Evolutionary conservation across 2,113 vertebrate species (phyloP), one percentile per base, ranked within the genome.

Genomic region (Cettia cetti): DNA sequence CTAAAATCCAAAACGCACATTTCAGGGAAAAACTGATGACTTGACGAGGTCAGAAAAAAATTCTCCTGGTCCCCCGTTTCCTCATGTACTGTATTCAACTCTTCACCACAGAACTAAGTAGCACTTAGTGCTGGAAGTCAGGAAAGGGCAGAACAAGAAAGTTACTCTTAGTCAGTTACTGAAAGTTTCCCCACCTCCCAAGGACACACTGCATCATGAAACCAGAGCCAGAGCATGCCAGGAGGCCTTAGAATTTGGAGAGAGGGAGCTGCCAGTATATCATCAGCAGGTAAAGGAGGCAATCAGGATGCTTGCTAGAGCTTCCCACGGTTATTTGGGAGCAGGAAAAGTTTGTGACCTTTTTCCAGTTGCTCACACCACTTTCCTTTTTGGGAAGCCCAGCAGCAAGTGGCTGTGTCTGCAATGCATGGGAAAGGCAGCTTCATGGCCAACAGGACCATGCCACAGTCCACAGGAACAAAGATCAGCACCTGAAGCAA

Each of bases 41-140:
- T 42, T 56, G 27, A 18, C 0, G 1, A 76, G 13, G 35, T 52
- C 33, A 75, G n/a, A 33, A 64, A 61, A 68, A 70, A 52, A 2
- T 15, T 52, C 9, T 77, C 52, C 52, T 33, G 17, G 26, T 82
- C 19, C 13, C 37, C 9, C 9, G 81, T 74, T 81, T 57, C 28
- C 22, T 45, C 56, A 30, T 0, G 0, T 31, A 11, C 47, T 23
- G 4, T 31, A 47, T 65, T 75, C 60, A 78, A 42, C 0, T 13
- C 45, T 56, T 77, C 3, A 2, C 15, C 9, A 6, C 0, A 0
- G 22, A 60, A 72, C 27, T 49, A 68, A 76, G 22, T 33, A 69
- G 31, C 12, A 60, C 28, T 45, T 49, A 3, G 18, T 31, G 27
- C 66, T 56, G 23, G 28, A 9, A 80, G 31, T 18, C 49, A 31